Conservation (phyloP, 1,140 invertebrate genomes). For the Procambarus clarkii region DNA sequence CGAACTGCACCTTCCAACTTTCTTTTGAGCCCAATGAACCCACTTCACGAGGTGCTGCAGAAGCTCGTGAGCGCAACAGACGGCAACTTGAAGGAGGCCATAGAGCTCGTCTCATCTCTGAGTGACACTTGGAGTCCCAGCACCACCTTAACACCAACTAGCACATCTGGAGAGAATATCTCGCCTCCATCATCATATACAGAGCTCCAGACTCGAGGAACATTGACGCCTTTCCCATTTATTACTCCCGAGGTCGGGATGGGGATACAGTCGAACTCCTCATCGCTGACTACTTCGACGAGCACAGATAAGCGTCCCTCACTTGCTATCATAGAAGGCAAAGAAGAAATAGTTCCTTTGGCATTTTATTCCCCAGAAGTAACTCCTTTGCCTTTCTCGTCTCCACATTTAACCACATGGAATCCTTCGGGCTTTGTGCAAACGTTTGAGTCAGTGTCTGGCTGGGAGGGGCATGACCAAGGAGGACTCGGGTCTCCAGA, state of each 20-base stretch:
- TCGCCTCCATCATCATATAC: not conserved
- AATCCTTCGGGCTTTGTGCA: not conserved
- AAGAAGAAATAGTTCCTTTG: not conserved
- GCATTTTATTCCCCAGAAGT: not conserved
- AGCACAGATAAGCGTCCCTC: not conserved
- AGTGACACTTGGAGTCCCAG: not conserved
- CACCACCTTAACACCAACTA: not conserved
- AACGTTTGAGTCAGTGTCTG: not conserved
- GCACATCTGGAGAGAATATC: too few relatives aligned
- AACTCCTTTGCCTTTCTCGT: not conserved
- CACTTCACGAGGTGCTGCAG: not conserved
- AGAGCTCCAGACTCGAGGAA: not conserved
- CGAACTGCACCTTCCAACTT: not conserved
- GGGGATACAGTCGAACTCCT: not conserved
- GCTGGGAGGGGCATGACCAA: not conserved
- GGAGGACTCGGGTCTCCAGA: too few relatives aligned
- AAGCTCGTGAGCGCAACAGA: not conserved
- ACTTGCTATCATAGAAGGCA: too few relatives aligned
- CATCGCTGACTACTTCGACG: not conserved
- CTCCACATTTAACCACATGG: not conserved
- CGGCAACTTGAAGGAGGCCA: not conserved
- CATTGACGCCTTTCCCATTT: not conserved
- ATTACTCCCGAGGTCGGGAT: not conserved
- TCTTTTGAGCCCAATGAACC: not conserved
- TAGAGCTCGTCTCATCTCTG: not conserved